Base-by-base conservation (phyloP, 2,113 vertebrate genomes). In the Taxidea taxus region DNA sequence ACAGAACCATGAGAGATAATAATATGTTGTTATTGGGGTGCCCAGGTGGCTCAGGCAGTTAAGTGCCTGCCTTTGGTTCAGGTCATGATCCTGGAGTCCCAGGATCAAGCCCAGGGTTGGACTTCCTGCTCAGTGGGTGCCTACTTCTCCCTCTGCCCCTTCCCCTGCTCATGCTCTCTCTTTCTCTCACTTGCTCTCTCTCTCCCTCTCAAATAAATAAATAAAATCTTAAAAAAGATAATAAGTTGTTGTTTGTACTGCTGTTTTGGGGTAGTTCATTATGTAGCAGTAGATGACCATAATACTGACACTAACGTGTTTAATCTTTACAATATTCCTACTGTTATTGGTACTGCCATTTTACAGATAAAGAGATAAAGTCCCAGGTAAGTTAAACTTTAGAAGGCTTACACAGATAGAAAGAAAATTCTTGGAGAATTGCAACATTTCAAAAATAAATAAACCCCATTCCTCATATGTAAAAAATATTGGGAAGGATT, bases 381-480 rank as follows among this genome's bases (percentile, higher is more conserved):
- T 12, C 9, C 39, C 78, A 47, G 34, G 42, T n/a, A 87, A 68
- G 31, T 62, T 87, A 72, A 72, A 72, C 34, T 39, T 77, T 75
- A 15, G 39, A 54, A 56, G 31, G 37, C 34, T 91, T 91, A 88
- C 31, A 44, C 2, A 92, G 49, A 58, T 84, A 78, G 42, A 90
- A 62, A 64, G 42, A 84, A 95, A 64, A 72, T 78, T 25, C 29
- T 84, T 95, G 60, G 31, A 95, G 60, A 83, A 91, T 91, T 56
- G 20, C 23, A 94, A 82, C 9, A 15, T 23, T 82, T 87, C 72
- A 34, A 82, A 85, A 80, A 31, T 56, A 97, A 92, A 93, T 64
- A 93, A 72, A 54, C 31, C 1, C 11, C n/a, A 70, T 23, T 54
- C 37, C 84, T 88, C 60, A 64, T 25, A 39, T 42, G 15, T 49